Evolutionary conservation across 2,888 invertebrate genomes (phyloP).

Genomic region (Bimastos eiseni): DNA sequence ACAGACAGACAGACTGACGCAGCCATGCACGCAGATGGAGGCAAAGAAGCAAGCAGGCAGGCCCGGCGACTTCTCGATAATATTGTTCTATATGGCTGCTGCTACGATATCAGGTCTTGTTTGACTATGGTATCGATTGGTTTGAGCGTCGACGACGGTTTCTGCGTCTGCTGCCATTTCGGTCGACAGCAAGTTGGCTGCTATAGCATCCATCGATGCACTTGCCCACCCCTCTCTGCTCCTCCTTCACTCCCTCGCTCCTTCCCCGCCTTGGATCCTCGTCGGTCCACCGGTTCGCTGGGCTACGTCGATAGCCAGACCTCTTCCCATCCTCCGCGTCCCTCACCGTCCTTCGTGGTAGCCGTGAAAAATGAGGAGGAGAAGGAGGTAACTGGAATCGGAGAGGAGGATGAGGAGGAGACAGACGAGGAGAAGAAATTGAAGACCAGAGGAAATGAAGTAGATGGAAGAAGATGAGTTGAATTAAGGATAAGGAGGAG

Average conservation of each 20-base stretch:
- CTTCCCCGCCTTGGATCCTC: neutral
- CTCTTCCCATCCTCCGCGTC: neutral
- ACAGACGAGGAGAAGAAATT: neutral
- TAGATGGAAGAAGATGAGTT: neutral
- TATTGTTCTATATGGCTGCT: conserved; percentile 8
- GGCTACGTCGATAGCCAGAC: neutral
- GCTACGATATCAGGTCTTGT: neutral
- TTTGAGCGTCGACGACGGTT: neutral
- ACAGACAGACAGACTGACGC: neutral
- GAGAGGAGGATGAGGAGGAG: neutral
- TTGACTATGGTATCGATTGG: conserved; percentile 2
- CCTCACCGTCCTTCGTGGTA: neutral
- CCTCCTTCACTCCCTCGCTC: neutral
- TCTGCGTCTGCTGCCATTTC: neutral
- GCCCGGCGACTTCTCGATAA: conserved; percentile 3
- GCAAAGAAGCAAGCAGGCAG: neutral
- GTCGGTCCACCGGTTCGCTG: neutral
- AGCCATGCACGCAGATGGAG: neutral
- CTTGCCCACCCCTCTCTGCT: neutral
- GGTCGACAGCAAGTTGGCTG: neutral
- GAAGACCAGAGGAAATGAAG: neutral
- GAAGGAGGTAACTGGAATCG: neutral
- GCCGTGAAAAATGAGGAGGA: neutral
- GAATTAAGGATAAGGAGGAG: neutral
- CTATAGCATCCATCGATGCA: neutral